These are phyloP conservation scores for Scaptodrosophila latifasciaeformis DNA, from an alignment of 2,888 invertebrate species.

Conservation along the genomic window DNA sequence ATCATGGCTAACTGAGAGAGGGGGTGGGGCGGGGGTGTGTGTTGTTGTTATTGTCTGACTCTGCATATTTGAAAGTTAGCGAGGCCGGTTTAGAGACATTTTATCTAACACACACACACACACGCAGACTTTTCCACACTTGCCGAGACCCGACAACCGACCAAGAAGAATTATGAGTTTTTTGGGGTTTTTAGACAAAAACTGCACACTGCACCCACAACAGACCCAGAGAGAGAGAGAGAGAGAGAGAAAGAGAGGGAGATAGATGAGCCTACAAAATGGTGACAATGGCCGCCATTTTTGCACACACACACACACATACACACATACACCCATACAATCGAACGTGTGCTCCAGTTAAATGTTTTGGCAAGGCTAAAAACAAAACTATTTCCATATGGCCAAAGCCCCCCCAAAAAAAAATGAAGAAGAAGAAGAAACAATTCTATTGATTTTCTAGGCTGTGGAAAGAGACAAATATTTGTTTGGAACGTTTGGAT, in stretches of 20 bases:
- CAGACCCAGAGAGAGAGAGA: slow-evolving; percentile 44
- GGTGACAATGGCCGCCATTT: slow-evolving; percentile 70
- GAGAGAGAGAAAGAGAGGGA: slow-evolving; percentile 29
- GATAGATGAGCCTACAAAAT: slow-evolving; percentile 22
- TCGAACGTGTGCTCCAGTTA: slow-evolving; percentile 33
- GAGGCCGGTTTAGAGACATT: too few species aligned
- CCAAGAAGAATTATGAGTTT: slow-evolving; percentile 26
- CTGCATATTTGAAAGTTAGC: slow-evolving; percentile 5
- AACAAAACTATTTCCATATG: not conserved
- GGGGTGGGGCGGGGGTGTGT: slow-evolving; percentile 8
- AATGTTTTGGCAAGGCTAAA: slow-evolving; percentile 19
- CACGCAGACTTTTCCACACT: not conserved
- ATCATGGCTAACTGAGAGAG: too few species aligned
- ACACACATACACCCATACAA: not conserved
- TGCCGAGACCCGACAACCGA: slow-evolving; percentile 34
- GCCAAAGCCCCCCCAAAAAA: too few species aligned
- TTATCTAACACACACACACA: slow-evolving; percentile 54
- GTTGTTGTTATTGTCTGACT: slow-evolving; percentile 15
- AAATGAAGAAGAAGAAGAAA: too few species aligned
- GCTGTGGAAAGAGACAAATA: too few species aligned
- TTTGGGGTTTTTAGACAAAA: not conserved
- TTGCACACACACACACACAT: slow-evolving; percentile 2
- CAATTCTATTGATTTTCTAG: slow-evolving; percentile 34
- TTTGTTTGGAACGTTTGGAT: too few species aligned
- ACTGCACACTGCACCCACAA: slow-evolving; percentile 9